Evolutionary conservation across 2,888 invertebrate species (phyloP).

Genomic region (Apodemia hepburni): DNA sequence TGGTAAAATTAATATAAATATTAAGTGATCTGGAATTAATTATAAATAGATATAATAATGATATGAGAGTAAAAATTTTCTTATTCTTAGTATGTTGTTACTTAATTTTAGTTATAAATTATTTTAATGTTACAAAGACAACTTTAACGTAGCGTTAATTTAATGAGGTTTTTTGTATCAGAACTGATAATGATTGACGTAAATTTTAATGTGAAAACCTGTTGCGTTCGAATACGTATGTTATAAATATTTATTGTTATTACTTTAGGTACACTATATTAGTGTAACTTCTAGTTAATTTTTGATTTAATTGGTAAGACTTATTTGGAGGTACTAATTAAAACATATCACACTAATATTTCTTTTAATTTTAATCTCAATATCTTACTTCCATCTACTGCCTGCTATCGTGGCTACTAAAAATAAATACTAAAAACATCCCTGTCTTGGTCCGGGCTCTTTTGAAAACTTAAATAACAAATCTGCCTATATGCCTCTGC

Average conservation of each 20-base stretch:
- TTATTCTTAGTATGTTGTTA: constrained; percentile 19
- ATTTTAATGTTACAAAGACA: constrained; percentile 20
- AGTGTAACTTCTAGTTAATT: constrained; percentile 66
- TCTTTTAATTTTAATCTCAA: constrained; percentile 15
- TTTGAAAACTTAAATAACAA: too few species aligned
- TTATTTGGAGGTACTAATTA: constrained; percentile 50
- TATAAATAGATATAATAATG: constrained; percentile 17
- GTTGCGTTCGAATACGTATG: constrained; percentile 16
- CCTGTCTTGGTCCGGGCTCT: too few species aligned
- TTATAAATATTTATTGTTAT: constrained; percentile 49
- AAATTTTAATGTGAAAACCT: constrained; percentile 18
- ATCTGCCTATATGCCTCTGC: too few species aligned
- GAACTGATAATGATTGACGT: constrained; percentile 13
- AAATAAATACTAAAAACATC: too few species aligned
- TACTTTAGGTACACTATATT: constrained; percentile 70
- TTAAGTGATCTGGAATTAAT: constrained; percentile 16
- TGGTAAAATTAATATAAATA: constrained; percentile 12
- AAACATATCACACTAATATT: constrained; percentile 47
- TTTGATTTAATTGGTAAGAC: constrained; percentile 38
- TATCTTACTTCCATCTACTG: too few species aligned
- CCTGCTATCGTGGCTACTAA: too few species aligned
- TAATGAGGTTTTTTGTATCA: constrained; percentile 10
- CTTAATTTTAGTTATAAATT: constrained; percentile 22
- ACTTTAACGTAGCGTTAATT: constrained; percentile 2
- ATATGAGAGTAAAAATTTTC: background rate